A percentile compares a stretch with the other conserved stretches of the same genome.
These are phyloP conservation scores for Asarcornis scutulata DNA, from an alignment of 2,113 vertebrate species.

Conservation along the genomic window DNA sequence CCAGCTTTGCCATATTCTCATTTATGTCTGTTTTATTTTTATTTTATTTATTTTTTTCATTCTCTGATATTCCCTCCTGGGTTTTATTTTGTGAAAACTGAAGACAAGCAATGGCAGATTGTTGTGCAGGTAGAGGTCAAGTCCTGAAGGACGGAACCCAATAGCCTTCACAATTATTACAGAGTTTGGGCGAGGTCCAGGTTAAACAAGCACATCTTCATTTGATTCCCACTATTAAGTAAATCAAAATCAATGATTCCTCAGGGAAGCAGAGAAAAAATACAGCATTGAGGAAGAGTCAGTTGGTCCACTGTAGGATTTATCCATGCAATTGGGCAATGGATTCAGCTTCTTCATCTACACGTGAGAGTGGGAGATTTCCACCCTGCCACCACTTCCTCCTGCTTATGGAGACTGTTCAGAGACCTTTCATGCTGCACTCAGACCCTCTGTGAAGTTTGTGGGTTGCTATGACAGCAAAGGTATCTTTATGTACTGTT, in stretches of 20 bases:
- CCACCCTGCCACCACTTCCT: background rate
- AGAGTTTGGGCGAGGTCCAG: background rate
- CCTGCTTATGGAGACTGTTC: background rate
- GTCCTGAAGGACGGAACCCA: background rate
- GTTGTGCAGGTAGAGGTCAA: background rate
- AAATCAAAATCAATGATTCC: background rate
- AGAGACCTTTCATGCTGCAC: background rate
- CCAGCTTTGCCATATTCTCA: background rate
- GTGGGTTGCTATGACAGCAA: background rate
- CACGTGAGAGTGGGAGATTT: background rate
- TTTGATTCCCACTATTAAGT: background rate
- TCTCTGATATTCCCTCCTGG: background rate
- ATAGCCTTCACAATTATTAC: background rate
- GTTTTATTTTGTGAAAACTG: background rate
- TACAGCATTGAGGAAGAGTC: background rate
- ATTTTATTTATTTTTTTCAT: background rate
- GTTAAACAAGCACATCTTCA: background rate
- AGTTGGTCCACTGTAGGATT: background rate
- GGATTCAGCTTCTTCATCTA: background rate
- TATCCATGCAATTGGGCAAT: background rate
- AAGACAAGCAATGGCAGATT: background rate
- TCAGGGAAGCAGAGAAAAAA: background rate
- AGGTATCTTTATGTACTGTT: background rate
- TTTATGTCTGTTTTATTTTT: background rate
- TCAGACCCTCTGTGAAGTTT: background rate